Percentiles rank a stretch among this genome's conserved stretches.
Conservation (phyloP, 2,888 invertebrate genomes). For the Apotomis betuletana region DNA sequence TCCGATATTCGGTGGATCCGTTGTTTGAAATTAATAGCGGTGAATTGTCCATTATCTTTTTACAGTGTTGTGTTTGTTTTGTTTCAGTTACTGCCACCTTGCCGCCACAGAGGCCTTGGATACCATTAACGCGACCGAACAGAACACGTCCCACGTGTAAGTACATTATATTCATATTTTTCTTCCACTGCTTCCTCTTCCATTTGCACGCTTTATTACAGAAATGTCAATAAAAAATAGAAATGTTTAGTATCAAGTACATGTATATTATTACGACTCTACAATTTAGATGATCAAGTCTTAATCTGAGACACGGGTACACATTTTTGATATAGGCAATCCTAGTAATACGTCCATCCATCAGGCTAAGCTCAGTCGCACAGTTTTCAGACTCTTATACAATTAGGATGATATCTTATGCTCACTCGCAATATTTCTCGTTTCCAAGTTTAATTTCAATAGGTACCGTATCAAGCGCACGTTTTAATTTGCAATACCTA, state of each 20-base stretch:
- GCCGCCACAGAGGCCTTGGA: slow-evolving; percentile 98
- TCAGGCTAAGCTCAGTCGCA: no score
- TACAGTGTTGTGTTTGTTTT: slow-evolving; percentile 58
- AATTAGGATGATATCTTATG: no score
- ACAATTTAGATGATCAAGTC: no score
- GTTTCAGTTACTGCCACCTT: slow-evolving; percentile 93
- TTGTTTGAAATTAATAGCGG: slow-evolving; percentile 44
- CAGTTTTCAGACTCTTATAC: no score
- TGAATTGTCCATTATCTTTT: slow-evolving; percentile 32
- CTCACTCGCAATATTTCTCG: slow-evolving; percentile 8
- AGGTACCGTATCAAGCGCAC: slow-evolving; percentile 15
- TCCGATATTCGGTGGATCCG: slow-evolving; percentile 43
- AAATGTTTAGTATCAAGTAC: no score
- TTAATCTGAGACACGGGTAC: no score
- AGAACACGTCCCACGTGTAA: slow-evolving; percentile 95
- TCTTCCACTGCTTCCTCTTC: no score
- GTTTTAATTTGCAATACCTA: slow-evolving; percentile 43
- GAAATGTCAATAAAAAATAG: no score
- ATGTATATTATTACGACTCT: no score
- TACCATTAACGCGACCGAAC: slow-evolving; percentile 94
- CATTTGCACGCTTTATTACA: no score
- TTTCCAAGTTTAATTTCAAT: slow-evolving; percentile 9
- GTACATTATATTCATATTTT: slow-evolving; percentile 62
- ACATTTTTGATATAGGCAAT: no score
- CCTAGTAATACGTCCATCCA: no score